Conservation (phyloP, 1,140 invertebrate species). For the Achroia grisella region DNA sequence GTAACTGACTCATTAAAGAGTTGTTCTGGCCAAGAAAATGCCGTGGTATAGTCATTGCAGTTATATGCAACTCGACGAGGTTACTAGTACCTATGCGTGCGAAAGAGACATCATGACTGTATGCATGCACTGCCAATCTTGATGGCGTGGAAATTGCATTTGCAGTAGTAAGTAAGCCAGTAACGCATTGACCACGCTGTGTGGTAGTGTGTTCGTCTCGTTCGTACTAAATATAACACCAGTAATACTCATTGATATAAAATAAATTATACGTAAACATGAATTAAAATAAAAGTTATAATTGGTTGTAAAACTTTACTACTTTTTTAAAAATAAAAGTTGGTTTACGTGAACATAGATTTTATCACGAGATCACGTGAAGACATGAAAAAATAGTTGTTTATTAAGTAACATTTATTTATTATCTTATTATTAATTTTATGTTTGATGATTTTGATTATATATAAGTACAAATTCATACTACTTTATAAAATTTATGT, state of each 20-base stretch:
- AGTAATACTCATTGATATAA: constrained; percentile 1
- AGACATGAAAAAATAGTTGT: no score
- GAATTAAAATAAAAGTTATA: no score
- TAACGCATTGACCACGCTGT: constrained; percentile 25
- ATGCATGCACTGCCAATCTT: constrained; percentile 27
- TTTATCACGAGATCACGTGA: no score
- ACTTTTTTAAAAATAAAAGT: no score
- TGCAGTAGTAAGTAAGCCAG: constrained; percentile 23
- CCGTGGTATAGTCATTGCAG: constrained; percentile 40
- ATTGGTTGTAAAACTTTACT: no score
- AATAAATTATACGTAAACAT: no score
- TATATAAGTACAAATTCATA: no score
- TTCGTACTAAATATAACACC: background rate
- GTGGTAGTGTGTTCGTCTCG: background rate
- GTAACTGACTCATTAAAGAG: constrained; percentile 33
- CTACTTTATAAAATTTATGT: no score
- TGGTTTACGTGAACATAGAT: no score
- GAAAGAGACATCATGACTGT: constrained; percentile 31
- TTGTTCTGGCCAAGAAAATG: constrained; percentile 39
- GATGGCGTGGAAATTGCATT: constrained; percentile 28
- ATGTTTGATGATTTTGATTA: no score
- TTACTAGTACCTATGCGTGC: constrained; percentile 23
- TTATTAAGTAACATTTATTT: no score
- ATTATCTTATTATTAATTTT: no score
- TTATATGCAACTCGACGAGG: constrained; percentile 42